phyloP scores from a whole-genome alignment of 2,888 invertebrate genomes.

The Oscheius myriophilus region DNA sequence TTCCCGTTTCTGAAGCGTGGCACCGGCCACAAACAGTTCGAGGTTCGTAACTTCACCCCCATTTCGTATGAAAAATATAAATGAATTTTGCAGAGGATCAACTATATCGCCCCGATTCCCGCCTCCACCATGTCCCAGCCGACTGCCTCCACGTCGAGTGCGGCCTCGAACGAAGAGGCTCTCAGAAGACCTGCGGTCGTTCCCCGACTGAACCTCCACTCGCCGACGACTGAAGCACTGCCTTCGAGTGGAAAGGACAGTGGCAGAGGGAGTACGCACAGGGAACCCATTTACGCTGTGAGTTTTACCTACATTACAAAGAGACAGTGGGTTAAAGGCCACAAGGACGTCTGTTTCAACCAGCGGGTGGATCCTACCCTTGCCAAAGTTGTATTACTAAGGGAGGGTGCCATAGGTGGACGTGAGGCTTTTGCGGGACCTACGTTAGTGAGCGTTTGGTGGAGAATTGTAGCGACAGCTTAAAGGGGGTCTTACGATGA shows the following conservation, averaged over 20 bases:
- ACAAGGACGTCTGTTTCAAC: too few relatives aligned
- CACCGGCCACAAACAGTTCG: slow-evolving; percentile 8
- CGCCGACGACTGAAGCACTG: background rate
- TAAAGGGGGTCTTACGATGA: too few relatives aligned
- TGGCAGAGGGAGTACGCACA: slow-evolving; percentile 19
- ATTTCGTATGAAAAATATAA: too few relatives aligned
- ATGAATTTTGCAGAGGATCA: slow-evolving; percentile 1
- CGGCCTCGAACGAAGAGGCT: background rate
- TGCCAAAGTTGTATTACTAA: too few relatives aligned
- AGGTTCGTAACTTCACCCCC: background rate
- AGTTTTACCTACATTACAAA: too few relatives aligned
- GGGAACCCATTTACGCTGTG: slow-evolving; percentile 21
- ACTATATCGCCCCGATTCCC: background rate
- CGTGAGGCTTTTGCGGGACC: too few relatives aligned
- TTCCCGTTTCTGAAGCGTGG: slow-evolving; percentile 16
- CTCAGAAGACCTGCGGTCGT: background rate
- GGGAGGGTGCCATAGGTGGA: too few relatives aligned
- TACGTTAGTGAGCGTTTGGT: too few relatives aligned
- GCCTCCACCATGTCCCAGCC: background rate
- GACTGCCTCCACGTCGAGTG: background rate
- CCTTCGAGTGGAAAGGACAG: slow-evolving; percentile 4
- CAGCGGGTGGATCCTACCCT: too few relatives aligned
- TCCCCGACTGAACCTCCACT: background rate
- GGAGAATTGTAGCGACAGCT: too few relatives aligned
- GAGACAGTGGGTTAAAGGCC: too few relatives aligned